Percentiles rank a stretch among this genome's conserved stretches.
These are phyloP conservation scores for Drosophila stalkeri DNA, from an alignment of 2,888 invertebrate genomes.

Conservation along the genomic window DNA sequence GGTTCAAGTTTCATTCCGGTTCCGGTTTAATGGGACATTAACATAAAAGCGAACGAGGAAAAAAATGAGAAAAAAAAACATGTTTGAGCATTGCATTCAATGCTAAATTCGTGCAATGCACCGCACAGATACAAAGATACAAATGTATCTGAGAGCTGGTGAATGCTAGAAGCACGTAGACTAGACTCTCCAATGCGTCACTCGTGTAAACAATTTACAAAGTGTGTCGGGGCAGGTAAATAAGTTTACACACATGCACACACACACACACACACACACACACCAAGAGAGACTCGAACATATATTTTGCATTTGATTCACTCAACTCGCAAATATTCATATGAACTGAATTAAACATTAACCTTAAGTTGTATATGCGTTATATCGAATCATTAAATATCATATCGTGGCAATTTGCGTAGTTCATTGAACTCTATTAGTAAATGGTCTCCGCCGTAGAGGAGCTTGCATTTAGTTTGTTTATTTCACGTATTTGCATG, in stretches of 20 bases:
- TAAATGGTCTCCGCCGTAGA: background rate
- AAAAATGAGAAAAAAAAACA: constrained; percentile 42
- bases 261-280: background rate
- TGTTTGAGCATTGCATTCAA: constrained; percentile 60
- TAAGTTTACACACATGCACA: background rate
- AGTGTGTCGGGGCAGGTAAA: constrained; percentile 32
- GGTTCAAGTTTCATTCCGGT: constrained; percentile 45
- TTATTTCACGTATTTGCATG: constrained; percentile 29
- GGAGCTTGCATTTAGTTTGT: constrained; percentile 28
- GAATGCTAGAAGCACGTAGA: constrained; percentile 50
- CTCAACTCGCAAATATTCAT: constrained; percentile 28
- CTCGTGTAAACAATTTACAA: constrained; percentile 25
- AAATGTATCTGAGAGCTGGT: constrained; percentile 45
- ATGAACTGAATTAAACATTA: constrained; percentile 31
- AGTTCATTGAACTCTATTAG: constrained; percentile 47
- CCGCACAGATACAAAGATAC: constrained; percentile 47
- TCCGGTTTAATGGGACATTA: constrained; percentile 67
- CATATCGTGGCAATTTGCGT: background rate
- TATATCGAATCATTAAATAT: constrained; percentile 4
- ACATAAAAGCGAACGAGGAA: constrained; percentile 52
- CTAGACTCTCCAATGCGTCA: constrained; percentile 39
- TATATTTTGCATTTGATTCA: constrained; percentile 17
- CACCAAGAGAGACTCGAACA: too few relatives aligned
- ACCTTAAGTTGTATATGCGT: constrained; percentile 46
- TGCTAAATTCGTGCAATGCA: constrained; percentile 69